These are phyloP conservation scores for Mellivora capensis DNA, from an alignment of 2,113 vertebrate species.

Conservation along the genomic window DNA sequence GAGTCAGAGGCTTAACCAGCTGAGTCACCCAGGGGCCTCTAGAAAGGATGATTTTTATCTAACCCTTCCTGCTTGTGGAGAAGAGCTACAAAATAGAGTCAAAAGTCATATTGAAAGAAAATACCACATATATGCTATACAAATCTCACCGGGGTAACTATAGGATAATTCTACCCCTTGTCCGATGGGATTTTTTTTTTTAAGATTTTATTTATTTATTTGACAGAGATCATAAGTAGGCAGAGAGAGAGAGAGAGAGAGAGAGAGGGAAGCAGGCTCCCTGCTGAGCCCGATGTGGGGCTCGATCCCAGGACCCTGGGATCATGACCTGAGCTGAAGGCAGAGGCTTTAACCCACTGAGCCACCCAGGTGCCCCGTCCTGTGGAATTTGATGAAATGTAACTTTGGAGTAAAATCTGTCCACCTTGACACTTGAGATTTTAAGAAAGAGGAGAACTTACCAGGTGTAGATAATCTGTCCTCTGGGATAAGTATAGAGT, in stretches of 20 bases:
- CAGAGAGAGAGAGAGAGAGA: too few species aligned
- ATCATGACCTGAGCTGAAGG: too few species aligned
- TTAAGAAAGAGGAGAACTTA: conserved; percentile 68
- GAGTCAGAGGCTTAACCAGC: background rate
- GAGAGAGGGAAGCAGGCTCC: too few species aligned
- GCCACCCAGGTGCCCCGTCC: too few species aligned
- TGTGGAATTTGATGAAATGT: background rate
- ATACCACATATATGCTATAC: background rate
- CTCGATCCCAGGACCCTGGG: too few species aligned
- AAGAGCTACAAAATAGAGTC: background rate
- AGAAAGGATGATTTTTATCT: background rate
- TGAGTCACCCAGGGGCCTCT: background rate
- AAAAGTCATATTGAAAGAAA: background rate
- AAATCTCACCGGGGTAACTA: background rate
- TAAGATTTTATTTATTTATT: too few species aligned
- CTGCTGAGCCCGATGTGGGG: too few species aligned
- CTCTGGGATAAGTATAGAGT: conserved; percentile 89
- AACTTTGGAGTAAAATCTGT: background rate
- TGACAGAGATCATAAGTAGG: too few species aligned
- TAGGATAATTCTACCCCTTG: background rate
- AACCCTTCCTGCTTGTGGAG: background rate
- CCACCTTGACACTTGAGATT: background rate
- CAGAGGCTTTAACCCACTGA: too few species aligned
- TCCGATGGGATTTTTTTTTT: too few species aligned
- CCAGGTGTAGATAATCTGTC: conserved; percentile 95